Conservation (phyloP, 2,113 vertebrate genomes). For the Micromys minutus region DNA sequence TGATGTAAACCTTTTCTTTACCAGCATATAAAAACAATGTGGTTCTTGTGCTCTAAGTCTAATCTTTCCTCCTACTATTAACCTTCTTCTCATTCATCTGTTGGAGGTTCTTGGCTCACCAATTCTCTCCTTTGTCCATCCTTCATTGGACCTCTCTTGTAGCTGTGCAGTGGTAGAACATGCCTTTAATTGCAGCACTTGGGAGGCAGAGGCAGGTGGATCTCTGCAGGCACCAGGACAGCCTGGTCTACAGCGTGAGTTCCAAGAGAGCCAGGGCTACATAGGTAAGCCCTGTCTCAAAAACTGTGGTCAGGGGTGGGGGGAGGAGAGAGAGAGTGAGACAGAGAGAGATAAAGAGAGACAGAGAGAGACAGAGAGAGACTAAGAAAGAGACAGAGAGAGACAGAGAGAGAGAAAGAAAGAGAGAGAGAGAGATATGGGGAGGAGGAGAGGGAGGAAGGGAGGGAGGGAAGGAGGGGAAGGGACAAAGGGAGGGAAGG, state of each 20-base stretch:
- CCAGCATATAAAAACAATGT: neutral
- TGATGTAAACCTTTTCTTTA: neutral
- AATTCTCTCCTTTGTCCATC: neutral
- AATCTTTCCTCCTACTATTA: neutral
- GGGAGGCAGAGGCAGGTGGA: neutral
- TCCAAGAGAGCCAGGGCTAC: neutral
- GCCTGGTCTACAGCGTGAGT: neutral
- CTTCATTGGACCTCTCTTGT: neutral
- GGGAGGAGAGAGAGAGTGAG: no score
- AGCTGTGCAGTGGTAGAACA: neutral
- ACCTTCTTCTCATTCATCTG: neutral
- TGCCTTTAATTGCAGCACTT: neutral
- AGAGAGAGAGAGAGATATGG: no score
- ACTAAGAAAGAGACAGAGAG: no score
- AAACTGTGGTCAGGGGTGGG: neutral
- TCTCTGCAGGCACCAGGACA: neutral
- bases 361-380: neutral
- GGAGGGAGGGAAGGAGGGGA: no score
- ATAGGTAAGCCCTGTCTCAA: neutral
- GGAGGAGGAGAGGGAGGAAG: no score
- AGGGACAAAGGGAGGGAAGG: no score
- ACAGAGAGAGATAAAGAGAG: neutral
- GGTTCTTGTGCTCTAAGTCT: neutral
- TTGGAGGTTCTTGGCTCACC: neutral
- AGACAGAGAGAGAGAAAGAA: no score